Evolutionary conservation across 2,113 vertebrate species (phyloP).

Genomic region (Otocyon megalotis): DNA sequence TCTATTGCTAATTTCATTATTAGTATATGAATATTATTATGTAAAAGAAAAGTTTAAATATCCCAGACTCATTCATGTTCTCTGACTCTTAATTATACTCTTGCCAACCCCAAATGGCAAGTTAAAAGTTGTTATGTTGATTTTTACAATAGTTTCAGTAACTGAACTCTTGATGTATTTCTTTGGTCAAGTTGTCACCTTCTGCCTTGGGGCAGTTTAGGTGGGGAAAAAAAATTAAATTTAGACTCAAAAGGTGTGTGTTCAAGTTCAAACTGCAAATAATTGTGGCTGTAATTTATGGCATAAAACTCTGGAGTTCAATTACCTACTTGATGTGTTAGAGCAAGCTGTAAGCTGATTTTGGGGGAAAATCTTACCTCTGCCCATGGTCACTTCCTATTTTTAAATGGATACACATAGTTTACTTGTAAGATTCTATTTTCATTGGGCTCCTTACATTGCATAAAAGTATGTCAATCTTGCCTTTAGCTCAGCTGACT

Average conservation of each 20-base stretch:
- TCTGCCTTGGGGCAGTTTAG: neutral
- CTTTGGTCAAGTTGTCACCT: neutral
- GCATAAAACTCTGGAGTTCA: neutral
- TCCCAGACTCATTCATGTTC: neutral
- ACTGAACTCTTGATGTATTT: neutral
- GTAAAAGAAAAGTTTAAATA: neutral
- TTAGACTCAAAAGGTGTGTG: neutral
- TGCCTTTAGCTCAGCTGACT: neutral
- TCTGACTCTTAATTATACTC: neutral
- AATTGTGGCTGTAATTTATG: neutral
- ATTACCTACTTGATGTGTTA: neutral
- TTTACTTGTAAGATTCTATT: slow-evolving; percentile 13
- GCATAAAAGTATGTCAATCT: neutral
- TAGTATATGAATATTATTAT: neutral
- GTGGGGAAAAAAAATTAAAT: neutral
- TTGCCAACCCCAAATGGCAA: neutral
- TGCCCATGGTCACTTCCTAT: neutral
- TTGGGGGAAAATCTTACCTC: slow-evolving; percentile 17
- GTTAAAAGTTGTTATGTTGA: neutral
- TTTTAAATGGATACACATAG: neutral
- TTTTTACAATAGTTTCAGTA: neutral
- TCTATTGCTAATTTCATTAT: neutral
- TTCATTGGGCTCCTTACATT: neutral
- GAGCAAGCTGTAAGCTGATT: neutral
- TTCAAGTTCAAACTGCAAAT: slow-evolving; percentile 11